Evolutionary conservation across 64 coral and sea anemone genomes (phyloP).

Genomic region (Montipora efflorescens): DNA sequence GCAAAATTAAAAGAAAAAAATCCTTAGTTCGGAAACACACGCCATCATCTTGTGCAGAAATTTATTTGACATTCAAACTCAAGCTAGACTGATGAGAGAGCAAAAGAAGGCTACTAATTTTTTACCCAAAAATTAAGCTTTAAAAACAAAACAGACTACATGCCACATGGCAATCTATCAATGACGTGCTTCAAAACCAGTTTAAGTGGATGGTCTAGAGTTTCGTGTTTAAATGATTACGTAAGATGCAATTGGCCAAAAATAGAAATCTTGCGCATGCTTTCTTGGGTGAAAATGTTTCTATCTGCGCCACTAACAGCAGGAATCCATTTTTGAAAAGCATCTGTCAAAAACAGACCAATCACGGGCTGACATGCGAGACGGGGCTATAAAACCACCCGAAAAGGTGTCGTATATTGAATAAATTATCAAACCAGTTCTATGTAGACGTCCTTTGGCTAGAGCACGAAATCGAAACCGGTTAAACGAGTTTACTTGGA

Average conservation of each 20-base stretch:
- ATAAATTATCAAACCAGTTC: conserved; percentile 17
- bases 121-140: too few species aligned
- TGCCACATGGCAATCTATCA: not conserved
- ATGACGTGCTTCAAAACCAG: not conserved
- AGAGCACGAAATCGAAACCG: conserved; percentile 39
- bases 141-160: too few species aligned
- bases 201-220: not conserved
- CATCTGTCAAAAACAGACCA: conserved; percentile 25
- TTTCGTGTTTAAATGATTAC: not conserved
- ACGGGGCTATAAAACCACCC: not conserved
- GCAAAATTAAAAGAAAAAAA: too few species aligned
- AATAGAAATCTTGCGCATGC: conserved; percentile 27
- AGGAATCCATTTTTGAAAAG: not conserved
- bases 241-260: conserved; percentile 16
- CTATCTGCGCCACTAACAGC: not conserved
- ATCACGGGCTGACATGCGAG: not conserved
- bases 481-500: conserved; percentile 49
- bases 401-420: not conserved
- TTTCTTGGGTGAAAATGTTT: not conserved
- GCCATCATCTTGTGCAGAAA: too few species aligned
- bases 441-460: too few species aligned
- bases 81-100: too few species aligned
- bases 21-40: too few species aligned
- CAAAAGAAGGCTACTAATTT: too few species aligned
- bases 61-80: too few species aligned